Evolutionary conservation across 2,797 vertebrate genomes (phyloP), one percentile per base, ranked within the genome.

Genomic region (Bradypodion ventrale): DNA sequence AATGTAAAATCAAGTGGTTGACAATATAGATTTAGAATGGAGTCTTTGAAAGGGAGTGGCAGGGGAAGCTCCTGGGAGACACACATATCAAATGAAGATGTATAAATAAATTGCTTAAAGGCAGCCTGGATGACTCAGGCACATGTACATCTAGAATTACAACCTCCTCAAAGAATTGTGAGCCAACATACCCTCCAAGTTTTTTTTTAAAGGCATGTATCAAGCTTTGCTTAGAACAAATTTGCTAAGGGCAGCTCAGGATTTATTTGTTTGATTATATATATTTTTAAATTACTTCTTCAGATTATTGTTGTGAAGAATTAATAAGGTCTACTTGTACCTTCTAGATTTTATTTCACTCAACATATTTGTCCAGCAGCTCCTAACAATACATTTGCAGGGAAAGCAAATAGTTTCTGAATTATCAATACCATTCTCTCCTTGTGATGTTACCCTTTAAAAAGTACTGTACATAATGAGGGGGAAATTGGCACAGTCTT

Each of bases 31-130:
- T 66, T 42, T 86, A 85, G 65, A 75, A 81, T 37, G 86, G 86
- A 52, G 74, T 60, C 63, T 74, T 83, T 1, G 8, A 84, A 91
- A 85, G 83, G 90, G 83, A 0, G 87, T 85, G 89, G 86, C 86
- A 90, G 89, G 59, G 66, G 44, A 93, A 86, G 92, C 91, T 91
- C 84, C 87, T 78, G 59, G 80, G 77, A 78, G 83, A 89, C 82
- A 83, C 21, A 85, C 44, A 89, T 87, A 75, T 75, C 87, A 88
- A 89, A 89, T 85, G 87, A 83, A 91, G 81, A 52, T 4, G 0
- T 86, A 84, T 81, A 83, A 83, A 40, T 87, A 92, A 85, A 85
- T 87, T 90, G 80, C 75, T 83, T 89, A 84, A 85, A 90, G 85
- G 75, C n/a, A n/a, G 72, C 68, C 83, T 60, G 73, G 32, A 85